phyloP scores from a whole-genome alignment of 1,140 invertebrate genomes.

The Lithobius niger region DNA sequence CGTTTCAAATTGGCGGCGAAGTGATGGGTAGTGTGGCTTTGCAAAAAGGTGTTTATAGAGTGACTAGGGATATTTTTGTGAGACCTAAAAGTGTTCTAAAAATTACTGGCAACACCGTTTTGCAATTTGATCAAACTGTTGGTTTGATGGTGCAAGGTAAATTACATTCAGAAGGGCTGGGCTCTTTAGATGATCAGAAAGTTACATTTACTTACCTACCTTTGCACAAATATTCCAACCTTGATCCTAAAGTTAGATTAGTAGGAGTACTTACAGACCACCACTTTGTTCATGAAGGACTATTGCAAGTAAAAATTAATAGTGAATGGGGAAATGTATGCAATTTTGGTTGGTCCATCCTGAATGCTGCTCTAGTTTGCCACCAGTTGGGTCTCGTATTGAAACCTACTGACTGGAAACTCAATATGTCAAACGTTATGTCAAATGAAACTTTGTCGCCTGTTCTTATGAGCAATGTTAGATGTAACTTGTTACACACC shows the following conservation, averaged over 20 bases:
- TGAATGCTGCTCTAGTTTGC: conserved; percentile 82
- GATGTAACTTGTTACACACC: conserved; percentile 80
- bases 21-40: too few species aligned
- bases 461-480: conserved; percentile 69
- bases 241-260: neutral
- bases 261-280: conserved; percentile 13
- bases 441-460: conserved; percentile 57
- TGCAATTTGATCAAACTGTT: conserved; percentile 69
- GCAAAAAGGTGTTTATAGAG: too few species aligned
- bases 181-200: too few species aligned
- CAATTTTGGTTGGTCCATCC: conserved; percentile 88
- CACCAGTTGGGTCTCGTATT: conserved; percentile 86
- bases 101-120: conserved; percentile 67
- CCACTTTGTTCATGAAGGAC: too few species aligned
- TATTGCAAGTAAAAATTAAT: conserved; percentile 51
- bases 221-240: too few species aligned
- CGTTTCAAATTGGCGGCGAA: too few species aligned
- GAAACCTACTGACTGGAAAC: conserved; percentile 81
- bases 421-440: conserved; percentile 65
- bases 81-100: conserved; percentile 72
- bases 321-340: conserved; percentile 94
- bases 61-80: conserved; percentile 76
- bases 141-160: conserved; percentile 94
- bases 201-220: too few species aligned
- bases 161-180: too few species aligned